Base-by-base conservation (phyloP, 2,888 invertebrate species). In the Crossocerus cetratus region DNA sequence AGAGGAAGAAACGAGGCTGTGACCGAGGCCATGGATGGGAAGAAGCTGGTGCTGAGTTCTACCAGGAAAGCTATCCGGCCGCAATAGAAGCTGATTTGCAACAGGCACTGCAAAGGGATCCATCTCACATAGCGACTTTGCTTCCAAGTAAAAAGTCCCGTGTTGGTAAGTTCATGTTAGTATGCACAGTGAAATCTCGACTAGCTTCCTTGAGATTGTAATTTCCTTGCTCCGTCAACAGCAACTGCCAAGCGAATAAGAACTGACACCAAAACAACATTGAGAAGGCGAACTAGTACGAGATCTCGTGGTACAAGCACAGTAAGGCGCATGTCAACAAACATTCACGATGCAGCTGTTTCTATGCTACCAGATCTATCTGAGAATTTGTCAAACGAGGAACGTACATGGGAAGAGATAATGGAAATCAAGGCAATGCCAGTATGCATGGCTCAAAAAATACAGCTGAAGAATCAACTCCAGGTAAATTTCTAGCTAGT, bases 341-440 rank as follows among this genome's bases (percentile, higher is more conserved):
- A 89, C 80, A 90, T 91, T 80, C 91, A 88, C 86, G 96, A 96
- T 85, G 93, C 95, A 63, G 94, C 95, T 74, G 93, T 95, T 2
- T 94, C 96, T 0, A 95, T 95, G 94, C 87, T 96, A 79, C 96
- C 96, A 0, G 96, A 96, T 89, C 90, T 96, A n/a, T 96, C 96
- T 90, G 95, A 95, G 87, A 95, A 95, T 88, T 91, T 96, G 56
- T 95, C 96, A 0, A 96, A 96, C 82, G 96, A 96, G 87, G 95
- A 95, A 86, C 92, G 94, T 0, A 95, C 95, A 0, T 96, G 96
- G 95, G 95, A 96, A 82, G 96, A 96, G 90, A 95, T 96, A 58
- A 95, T 95, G 94, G 94, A 95, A 88, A 96, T 96, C 77, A 96
- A 96, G 86, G 93, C 95, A 0, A 94, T 96, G 94, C 96, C 96